Conservation (phyloP, 2,797 vertebrate genomes). For the Moxostoma hubbsi region DNA sequence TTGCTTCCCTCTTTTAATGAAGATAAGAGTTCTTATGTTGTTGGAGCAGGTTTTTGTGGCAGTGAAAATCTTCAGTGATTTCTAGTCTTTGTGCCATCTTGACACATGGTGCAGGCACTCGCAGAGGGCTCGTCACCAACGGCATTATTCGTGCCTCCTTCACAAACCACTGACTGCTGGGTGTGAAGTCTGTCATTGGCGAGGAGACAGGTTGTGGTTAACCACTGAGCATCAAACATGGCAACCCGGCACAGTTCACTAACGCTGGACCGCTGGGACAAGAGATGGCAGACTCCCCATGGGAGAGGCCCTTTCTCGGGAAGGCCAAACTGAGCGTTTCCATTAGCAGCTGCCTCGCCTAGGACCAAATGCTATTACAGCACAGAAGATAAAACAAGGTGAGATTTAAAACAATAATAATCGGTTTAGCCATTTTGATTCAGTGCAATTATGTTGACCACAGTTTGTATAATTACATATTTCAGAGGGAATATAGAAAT, state of each 20-base stretch:
- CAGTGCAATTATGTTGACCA: no score
- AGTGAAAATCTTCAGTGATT: conserved; percentile 6
- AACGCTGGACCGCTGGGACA: conserved; percentile 10
- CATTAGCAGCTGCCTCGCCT: background rate
- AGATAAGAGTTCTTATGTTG: background rate
- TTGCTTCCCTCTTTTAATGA: conserved; percentile 5
- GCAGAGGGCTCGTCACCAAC: conserved; percentile 55
- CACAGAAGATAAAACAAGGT: no score
- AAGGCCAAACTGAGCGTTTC: conserved; percentile 19
- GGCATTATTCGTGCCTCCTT: conserved; percentile 71
- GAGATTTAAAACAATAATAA: no score
- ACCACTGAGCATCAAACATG: conserved; percentile 64
- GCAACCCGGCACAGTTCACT: conserved; percentile 9
- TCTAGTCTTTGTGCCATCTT: conserved; percentile 28
- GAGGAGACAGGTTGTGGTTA: conserved; percentile 72
- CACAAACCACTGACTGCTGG: conserved; percentile 66
- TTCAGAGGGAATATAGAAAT: no score
- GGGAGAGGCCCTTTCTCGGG: conserved; percentile 29
- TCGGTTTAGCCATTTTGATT: no score
- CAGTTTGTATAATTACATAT: no score
- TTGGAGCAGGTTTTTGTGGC: conserved; percentile 12
- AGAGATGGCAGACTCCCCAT: conserved; percentile 22
- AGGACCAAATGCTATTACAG: no score
- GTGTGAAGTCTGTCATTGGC: conserved; percentile 65
- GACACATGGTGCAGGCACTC: conserved; percentile 42